Evolutionary conservation across 2,888 invertebrate genomes (phyloP).

Genomic region (Prosopocoilus inquinatus): DNA sequence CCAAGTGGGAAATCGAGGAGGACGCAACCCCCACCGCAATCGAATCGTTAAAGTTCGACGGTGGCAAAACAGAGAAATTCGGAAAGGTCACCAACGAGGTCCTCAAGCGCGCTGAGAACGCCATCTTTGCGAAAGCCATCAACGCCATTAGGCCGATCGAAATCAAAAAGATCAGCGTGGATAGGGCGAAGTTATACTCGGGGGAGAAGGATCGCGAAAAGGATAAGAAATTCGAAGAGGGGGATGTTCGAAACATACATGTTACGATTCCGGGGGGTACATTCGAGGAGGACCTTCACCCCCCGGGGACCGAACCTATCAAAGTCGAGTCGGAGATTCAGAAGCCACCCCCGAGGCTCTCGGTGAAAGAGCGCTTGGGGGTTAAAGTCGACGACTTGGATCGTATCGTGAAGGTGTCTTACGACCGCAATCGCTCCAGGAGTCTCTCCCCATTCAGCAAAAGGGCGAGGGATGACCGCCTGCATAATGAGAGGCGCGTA

Average conservation of each 20-base stretch:
- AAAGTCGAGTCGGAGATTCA: slow-evolving; percentile 19
- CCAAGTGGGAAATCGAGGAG: slow-evolving; percentile 87
- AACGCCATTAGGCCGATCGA: slow-evolving; percentile 75
- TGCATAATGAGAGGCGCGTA: slow-evolving; percentile 43
- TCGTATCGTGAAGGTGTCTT: slow-evolving; percentile 53
- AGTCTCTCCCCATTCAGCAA: slow-evolving; percentile 56
- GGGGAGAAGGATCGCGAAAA: slow-evolving; percentile 47
- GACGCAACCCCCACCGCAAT: slow-evolving; percentile 55
- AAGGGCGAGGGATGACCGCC: slow-evolving; percentile 43
- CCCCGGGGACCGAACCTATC: slow-evolving; percentile 11
- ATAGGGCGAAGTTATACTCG: slow-evolving; percentile 65
- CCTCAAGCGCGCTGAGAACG: slow-evolving; percentile 87
- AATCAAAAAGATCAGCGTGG: slow-evolving; percentile 70
- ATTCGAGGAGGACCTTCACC: slow-evolving; percentile 42
- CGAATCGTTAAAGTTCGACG: slow-evolving; percentile 35
- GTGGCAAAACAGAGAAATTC: slow-evolving; percentile 51
- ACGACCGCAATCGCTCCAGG: slow-evolving; percentile 44
- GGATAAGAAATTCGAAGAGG: slow-evolving; percentile 30
- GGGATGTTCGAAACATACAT: slow-evolving; percentile 54
- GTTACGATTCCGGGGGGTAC: slow-evolving; percentile 54
- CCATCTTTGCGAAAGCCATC: slow-evolving; percentile 85
- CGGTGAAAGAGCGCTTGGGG: slow-evolving; percentile 78
- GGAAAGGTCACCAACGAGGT: slow-evolving; percentile 82
- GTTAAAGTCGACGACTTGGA: slow-evolving; percentile 68
- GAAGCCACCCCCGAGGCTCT: slow-evolving; percentile 58